Conservation (phyloP, 1,140 invertebrate species). For the Drosophila ercepeae region DNA sequence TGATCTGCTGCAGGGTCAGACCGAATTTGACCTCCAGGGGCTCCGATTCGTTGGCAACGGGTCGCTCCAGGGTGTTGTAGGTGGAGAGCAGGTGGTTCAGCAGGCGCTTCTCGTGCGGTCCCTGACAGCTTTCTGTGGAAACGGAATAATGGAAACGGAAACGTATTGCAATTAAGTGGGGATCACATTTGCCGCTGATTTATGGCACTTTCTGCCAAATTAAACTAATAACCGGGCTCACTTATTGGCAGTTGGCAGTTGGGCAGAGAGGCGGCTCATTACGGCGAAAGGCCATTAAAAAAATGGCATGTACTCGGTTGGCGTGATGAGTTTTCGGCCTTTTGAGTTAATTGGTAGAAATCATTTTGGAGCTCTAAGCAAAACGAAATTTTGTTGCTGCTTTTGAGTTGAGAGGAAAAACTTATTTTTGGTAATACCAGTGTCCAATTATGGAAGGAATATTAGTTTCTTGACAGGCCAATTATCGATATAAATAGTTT, state of each 20-base stretch:
- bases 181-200: constrained; percentile 50
- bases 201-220: constrained; percentile 56
- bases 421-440: not conserved
- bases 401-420: not conserved
- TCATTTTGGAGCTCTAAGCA: constrained; percentile 33
- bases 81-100: constrained; percentile 94
- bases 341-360: constrained; percentile 47
- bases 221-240: constrained; percentile 55
- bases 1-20: constrained; percentile 98
- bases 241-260: constrained; percentile 46
- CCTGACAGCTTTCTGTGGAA: constrained; percentile 91
- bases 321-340: constrained; percentile 53
- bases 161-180: constrained; percentile 47
- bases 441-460: not conserved
- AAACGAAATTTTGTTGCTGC: constrained; percentile 16
- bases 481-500: not conserved
- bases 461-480: not conserved
- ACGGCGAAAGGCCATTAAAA: constrained; percentile 59
- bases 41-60: constrained; percentile 97
- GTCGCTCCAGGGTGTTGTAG: constrained; percentile 98
- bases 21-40: constrained; percentile 97
- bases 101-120: constrained; percentile 94
- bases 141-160: not conserved
- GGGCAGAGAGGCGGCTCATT: constrained; percentile 42
- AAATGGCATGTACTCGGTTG: constrained; percentile 36